phyloP scores from a whole-genome alignment of 2,888 invertebrate species.

The Argyresthia goedartella region DNA sequence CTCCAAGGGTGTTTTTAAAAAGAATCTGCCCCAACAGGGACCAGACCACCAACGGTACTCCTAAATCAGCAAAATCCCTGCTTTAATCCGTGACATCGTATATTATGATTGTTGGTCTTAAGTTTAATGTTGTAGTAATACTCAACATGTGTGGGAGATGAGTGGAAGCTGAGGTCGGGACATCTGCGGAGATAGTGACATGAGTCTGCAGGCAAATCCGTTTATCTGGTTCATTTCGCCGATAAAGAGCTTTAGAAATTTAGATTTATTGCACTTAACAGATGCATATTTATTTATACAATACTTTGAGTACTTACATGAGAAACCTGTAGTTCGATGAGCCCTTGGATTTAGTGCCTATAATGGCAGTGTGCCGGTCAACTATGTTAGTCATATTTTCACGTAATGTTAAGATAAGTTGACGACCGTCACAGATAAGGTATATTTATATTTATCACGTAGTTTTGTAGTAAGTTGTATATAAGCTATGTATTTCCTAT shows the following conservation, averaged over 20 bases:
- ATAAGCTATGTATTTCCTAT: no score
- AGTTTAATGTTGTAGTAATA: conserved; percentile 45
- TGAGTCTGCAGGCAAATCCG: not conserved
- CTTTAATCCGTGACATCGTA: conserved; percentile 49
- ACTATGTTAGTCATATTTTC: no score
- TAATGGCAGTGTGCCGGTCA: no score
- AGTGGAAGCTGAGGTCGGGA: conserved; percentile 21
- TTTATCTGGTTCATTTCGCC: not conserved
- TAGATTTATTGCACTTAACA: no score
- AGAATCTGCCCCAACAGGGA: conserved; percentile 32
- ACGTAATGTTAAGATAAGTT: no score
- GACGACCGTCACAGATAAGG: no score
- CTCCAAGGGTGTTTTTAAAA: conserved; percentile 33
- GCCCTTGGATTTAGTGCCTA: no score
- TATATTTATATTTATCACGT: no score
- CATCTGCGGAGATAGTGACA: conserved; percentile 15
- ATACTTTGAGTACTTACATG: no score
- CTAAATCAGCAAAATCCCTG: conserved; percentile 46
- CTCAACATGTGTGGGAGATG: conserved; percentile 55
- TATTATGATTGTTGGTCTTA: conserved; percentile 64
- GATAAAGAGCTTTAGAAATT: not conserved
- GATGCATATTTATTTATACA: no score
- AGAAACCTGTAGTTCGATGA: no score
- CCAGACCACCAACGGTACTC: conserved; percentile 53
- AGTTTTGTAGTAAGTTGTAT: no score